These are phyloP conservation scores for Odontamblyopus rebecca DNA, from an alignment of 2,797 vertebrate genomes.

Conservation along the genomic window DNA sequence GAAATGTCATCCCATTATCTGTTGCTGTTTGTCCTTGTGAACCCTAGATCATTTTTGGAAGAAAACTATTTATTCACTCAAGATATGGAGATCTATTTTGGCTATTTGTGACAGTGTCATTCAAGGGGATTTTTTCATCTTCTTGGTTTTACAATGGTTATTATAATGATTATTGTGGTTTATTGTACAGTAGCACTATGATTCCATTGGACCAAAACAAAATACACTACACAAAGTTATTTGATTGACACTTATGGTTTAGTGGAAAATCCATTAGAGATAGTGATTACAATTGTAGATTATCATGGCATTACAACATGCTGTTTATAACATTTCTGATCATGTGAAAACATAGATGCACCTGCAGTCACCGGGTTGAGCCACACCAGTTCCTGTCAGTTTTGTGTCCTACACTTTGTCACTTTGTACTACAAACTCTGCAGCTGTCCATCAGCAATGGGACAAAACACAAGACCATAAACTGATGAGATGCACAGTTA, in stretches of 20 bases:
- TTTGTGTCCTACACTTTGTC: neutral
- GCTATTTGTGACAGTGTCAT: neutral
- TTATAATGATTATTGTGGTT: constrained; percentile 3
- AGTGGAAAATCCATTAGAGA: neutral
- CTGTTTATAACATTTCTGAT: neutral
- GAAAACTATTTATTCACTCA: constrained; percentile 1
- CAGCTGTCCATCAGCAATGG: neutral
- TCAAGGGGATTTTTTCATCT: constrained; percentile 1
- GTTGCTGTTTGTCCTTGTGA: neutral
- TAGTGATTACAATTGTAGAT: neutral
- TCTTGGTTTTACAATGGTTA: neutral
- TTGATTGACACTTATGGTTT: neutral
- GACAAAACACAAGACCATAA: neutral
- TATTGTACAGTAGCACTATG: neutral
- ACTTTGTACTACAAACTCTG: neutral
- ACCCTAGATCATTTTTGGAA: neutral
- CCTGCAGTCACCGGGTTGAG: neutral
- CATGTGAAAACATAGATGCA: neutral
- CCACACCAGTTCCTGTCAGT: neutral
- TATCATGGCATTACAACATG: neutral
- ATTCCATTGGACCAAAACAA: constrained; percentile 1
- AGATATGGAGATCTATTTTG: neutral
- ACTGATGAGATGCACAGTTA: neutral
- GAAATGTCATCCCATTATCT: neutral
- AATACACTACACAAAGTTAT: neutral